Conservation (phyloP, 2,797 vertebrate species). For the Muscicapa striata region DNA sequence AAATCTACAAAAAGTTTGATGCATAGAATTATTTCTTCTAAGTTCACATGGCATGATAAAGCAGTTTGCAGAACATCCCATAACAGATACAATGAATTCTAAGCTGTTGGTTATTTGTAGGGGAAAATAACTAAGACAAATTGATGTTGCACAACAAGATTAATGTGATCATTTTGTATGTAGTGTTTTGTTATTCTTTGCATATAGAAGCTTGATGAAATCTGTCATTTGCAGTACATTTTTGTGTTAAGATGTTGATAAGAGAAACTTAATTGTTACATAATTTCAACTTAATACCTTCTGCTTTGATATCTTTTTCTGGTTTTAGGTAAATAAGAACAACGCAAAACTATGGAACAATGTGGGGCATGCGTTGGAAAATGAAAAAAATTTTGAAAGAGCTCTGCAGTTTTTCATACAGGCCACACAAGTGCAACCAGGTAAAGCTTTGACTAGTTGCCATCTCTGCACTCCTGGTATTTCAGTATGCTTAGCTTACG, state of each 20-base stretch:
- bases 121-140: background rate
- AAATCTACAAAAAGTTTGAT: background rate
- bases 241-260: background rate
- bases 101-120: background rate
- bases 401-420: constrained; percentile 94
- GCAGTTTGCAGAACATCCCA: background rate
- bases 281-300: background rate
- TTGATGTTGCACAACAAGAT: background rate
- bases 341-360: constrained; percentile 99
- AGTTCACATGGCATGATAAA: background rate
- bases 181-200: background rate
- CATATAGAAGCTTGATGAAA: background rate
- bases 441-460: constrained; percentile 73
- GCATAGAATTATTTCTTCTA: background rate
- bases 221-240: background rate
- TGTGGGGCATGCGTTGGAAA: constrained; percentile 96
- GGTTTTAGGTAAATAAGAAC: constrained; percentile 93
- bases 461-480: background rate
- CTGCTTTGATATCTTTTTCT: background rate
- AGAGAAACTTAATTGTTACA: background rate
- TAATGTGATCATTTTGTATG: background rate
- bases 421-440: constrained; percentile 95
- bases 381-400: constrained; percentile 91
- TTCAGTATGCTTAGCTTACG: background rate
- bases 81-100: background rate